A percentile compares a stretch with the other conserved stretches of the same genome.
phyloP scores from a whole-genome alignment of 2,888 invertebrate species.

The Silvanus unidentatus region DNA sequence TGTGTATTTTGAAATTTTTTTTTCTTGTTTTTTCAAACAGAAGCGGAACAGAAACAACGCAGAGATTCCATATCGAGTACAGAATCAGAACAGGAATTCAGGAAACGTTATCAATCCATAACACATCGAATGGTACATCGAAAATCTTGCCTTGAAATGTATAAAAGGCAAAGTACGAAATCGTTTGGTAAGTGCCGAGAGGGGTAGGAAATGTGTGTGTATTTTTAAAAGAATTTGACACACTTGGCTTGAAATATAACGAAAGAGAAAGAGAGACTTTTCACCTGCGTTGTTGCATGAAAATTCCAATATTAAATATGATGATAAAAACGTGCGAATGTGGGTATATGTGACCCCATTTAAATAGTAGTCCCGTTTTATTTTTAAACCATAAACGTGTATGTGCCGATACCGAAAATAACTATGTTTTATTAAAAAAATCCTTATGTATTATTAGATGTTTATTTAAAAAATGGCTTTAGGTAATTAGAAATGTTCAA shows the following conservation, averaged over 20 bases:
- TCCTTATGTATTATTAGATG: too few relatives aligned
- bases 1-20: constrained; percentile 1
- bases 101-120: constrained; percentile 77
- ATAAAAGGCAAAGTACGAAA: constrained; percentile 74
- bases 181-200: constrained; percentile 66
- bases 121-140: constrained; percentile 86
- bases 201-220: not conserved
- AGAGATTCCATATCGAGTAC: constrained; percentile 55
- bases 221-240: too few relatives aligned
- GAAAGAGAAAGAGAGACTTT: too few relatives aligned
- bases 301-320: too few relatives aligned
- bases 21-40: too few relatives aligned
- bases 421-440: constrained; percentile 9
- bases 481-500: constrained; percentile 7
- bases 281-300: too few relatives aligned
- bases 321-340: too few relatives aligned
- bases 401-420: constrained; percentile 6
- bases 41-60: not conserved
- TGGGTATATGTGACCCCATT: too few relatives aligned
- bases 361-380: constrained; percentile 8
- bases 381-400: constrained; percentile 5
- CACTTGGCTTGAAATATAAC: too few relatives aligned
- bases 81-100: constrained; percentile 80
- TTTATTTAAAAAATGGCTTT: too few relatives aligned
- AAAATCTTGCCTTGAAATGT: constrained; percentile 85